These are phyloP conservation scores for Lamproptera curius DNA, from an alignment of 2,888 invertebrate genomes.

Conservation along the genomic window DNA sequence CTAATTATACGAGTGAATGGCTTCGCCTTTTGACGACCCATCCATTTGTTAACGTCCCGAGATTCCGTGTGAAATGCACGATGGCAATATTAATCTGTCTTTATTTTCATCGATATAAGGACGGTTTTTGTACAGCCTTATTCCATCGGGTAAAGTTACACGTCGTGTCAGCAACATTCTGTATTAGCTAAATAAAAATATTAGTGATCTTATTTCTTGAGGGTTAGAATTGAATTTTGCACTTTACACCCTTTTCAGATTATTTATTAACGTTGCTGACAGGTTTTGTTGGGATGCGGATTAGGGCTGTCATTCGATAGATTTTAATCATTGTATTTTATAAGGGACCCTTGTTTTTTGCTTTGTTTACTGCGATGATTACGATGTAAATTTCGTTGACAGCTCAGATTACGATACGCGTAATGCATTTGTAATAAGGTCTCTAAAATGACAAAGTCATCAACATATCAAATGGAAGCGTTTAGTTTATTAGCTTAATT, in stretches of 20 bases:
- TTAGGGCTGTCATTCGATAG: background rate
- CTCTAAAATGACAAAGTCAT: too few relatives aligned
- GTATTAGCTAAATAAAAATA: background rate
- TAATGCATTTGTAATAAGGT: too few relatives aligned
- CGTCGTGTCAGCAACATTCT: background rate
- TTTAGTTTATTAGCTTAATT: too few relatives aligned
- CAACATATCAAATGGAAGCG: too few relatives aligned
- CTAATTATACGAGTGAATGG: conserved; percentile 60
- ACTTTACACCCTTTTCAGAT: background rate
- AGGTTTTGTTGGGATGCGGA: conserved; percentile 1
- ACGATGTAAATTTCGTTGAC: background rate
- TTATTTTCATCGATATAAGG: background rate
- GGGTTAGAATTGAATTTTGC: background rate
- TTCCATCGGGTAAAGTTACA: background rate
- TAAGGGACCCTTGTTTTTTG: background rate
- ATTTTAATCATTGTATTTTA: conserved; percentile 7
- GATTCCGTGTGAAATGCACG: background rate
- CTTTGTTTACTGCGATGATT: background rate
- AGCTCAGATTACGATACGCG: background rate
- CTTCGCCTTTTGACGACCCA: conserved; percentile 43
- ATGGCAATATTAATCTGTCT: background rate
- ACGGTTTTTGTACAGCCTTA: background rate
- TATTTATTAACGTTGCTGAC: background rate
- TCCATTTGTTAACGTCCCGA: conserved; percentile 18
- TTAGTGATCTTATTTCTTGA: background rate